A percentile compares a stretch with the other conserved stretches of the same genome.
phyloP scores from a whole-genome alignment of 2,797 vertebrate genomes.

The Uromys caudimaculatus region DNA sequence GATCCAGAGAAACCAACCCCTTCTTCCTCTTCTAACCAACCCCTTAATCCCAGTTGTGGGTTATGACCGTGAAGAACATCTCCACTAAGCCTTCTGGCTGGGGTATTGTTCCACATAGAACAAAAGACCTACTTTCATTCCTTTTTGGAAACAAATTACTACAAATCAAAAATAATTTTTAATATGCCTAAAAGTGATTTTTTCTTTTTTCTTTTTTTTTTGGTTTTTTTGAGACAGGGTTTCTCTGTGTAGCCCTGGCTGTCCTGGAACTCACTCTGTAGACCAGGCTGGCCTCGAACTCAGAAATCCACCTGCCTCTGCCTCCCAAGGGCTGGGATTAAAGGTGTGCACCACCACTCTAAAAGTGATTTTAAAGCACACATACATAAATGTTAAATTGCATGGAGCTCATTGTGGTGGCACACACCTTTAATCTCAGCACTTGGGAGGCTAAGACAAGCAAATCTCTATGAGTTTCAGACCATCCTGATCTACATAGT shows the following conservation, averaged over 20 bases:
- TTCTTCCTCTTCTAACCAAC: not conserved
- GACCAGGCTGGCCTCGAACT: too few species aligned
- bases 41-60: not conserved
- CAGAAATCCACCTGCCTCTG: too few species aligned
- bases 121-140: slow-evolving; percentile 17
- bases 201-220: too few species aligned
- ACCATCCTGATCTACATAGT: not conserved
- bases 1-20: slow-evolving; percentile 26
- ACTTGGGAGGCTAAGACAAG: not conserved
- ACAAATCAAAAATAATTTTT: slow-evolving; percentile 53
- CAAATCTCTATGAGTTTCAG: not conserved
- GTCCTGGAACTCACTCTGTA: too few species aligned
- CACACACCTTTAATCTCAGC: not conserved
- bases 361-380: slow-evolving; percentile 13
- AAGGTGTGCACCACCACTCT: too few species aligned
- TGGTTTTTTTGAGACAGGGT: too few species aligned
- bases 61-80: not conserved
- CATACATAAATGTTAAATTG: slow-evolving; percentile 48
- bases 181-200: slow-evolving; percentile 4
- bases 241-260: too few species aligned
- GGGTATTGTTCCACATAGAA: slow-evolving; percentile 23
- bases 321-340: too few species aligned
- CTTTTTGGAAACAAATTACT: slow-evolving; percentile 50
- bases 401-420: not conserved
- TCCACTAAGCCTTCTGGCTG: slow-evolving; percentile 23